Evolutionary conservation across 1,140 invertebrate species (phyloP).

Genomic region (Zelostemma sp.): DNA sequence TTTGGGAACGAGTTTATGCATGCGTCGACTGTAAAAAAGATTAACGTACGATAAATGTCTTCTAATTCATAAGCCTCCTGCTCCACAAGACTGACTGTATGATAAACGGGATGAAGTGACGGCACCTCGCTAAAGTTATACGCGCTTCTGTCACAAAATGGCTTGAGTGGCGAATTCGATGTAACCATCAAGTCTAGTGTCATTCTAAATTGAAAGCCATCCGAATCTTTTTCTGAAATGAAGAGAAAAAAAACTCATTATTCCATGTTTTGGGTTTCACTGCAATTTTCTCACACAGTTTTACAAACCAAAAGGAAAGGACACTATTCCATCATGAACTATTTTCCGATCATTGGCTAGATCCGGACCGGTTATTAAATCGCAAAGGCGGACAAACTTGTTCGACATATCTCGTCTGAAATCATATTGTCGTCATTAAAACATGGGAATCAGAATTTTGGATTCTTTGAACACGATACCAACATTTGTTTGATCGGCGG

Average conservation of each 20-base stretch:
- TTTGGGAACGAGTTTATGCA: slow-evolving; percentile 3
- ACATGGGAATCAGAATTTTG: slow-evolving; percentile 24
- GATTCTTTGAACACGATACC: slow-evolving; percentile 7
- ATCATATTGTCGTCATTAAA: too few species aligned
- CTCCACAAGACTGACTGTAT: slow-evolving; percentile 76
- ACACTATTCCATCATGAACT: slow-evolving; percentile 71
- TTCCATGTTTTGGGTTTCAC: slow-evolving; percentile 20
- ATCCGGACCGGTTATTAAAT: slow-evolving; percentile 72
- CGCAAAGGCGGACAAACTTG: slow-evolving; percentile 80
- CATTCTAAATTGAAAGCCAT: slow-evolving; percentile 76
- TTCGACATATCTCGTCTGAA: slow-evolving; percentile 77
- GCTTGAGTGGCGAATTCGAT: slow-evolving; percentile 73
- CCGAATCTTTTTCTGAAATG: slow-evolving; percentile 72
- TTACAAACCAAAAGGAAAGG: slow-evolving; percentile 54
- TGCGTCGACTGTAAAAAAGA: slow-evolving; percentile 1
- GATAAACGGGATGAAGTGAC: slow-evolving; percentile 79
- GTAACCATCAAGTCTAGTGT: slow-evolving; percentile 76
- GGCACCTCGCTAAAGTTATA: slow-evolving; percentile 71
- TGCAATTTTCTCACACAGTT: background rate
- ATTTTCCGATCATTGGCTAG: slow-evolving; percentile 71
- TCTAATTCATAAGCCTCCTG: slow-evolving; percentile 75
- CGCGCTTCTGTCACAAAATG: slow-evolving; percentile 68
- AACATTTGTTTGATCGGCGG: slow-evolving; percentile 79
- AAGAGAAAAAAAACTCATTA: slow-evolving; percentile 13
- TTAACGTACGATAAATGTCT: slow-evolving; percentile 80